Percentiles rank a stretch among this genome's conserved stretches.
Evolutionary conservation across 2,888 invertebrate species (phyloP).

Genomic region (Eupithecia insigniata): DNA sequence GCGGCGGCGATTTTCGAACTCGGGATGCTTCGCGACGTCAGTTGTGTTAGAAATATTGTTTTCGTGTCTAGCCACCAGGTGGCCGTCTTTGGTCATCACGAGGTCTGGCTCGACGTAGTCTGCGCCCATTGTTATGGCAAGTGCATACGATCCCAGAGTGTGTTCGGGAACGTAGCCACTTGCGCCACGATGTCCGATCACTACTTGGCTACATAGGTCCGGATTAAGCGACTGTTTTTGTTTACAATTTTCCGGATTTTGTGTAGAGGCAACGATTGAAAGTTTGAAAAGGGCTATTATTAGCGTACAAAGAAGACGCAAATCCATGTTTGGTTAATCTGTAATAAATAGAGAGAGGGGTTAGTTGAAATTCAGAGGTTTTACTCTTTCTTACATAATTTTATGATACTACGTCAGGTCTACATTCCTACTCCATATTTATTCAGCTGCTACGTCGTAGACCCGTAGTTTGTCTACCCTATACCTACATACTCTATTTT

Average conservation of each 20-base stretch:
- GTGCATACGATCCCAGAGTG: constrained; percentile 73
- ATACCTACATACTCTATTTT: neutral
- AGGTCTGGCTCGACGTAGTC: constrained; percentile 78
- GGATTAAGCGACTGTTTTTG: constrained; percentile 4
- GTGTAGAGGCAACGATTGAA: constrained; percentile 10
- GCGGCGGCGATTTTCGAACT: constrained; percentile 63
- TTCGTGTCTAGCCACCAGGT: constrained; percentile 72
- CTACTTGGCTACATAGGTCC: constrained; percentile 44
- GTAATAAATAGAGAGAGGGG: constrained; percentile 16
- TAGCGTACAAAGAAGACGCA: neutral
- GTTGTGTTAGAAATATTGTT: constrained; percentile 71
- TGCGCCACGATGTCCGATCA: constrained; percentile 42
- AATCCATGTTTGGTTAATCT: constrained; percentile 23
- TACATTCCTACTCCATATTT: neutral
- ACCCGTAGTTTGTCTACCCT: neutral
- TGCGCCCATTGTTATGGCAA: constrained; percentile 74
- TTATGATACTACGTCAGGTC: neutral
- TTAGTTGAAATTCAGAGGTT: neutral
- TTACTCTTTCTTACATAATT: neutral
- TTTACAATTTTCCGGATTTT: constrained; percentile 8
- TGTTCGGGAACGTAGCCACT: constrained; percentile 68
- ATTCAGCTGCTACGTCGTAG: neutral
- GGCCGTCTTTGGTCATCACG: constrained; percentile 73
- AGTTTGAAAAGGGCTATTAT: constrained; percentile 17
- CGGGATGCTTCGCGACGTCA: constrained; percentile 62